These are phyloP conservation scores for Yoshiicerus persimilis DNA, from an alignment of 1,140 invertebrate species.

Conservation along the genomic window DNA sequence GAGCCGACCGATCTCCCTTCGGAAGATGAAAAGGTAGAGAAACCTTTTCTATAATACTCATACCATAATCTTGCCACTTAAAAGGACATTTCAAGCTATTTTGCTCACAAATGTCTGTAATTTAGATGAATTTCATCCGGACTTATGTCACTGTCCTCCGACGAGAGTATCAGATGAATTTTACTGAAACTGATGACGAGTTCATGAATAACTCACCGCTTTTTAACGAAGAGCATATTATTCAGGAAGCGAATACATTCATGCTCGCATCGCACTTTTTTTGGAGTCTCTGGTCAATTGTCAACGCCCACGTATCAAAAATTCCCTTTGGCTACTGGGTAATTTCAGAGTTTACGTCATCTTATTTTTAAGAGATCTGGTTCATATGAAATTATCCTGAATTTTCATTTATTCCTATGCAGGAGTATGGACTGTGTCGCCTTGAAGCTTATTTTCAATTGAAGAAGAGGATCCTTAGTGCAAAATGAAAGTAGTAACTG, in stretches of 20 bases:
- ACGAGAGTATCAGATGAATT: conserved; percentile 42
- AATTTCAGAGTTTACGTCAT: conserved; percentile 28
- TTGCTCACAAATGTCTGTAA: too few species aligned
- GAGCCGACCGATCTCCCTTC: conserved; percentile 69
- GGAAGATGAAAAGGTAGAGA: conserved; percentile 59
- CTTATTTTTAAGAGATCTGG: too few species aligned
- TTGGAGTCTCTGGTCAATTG: conserved; percentile 88
- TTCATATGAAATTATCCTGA: not conserved
- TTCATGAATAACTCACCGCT: conserved; percentile 36
- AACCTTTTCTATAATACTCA: too few species aligned
- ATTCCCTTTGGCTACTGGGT: conserved; percentile 96
- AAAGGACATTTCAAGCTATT: too few species aligned
- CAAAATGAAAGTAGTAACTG: not conserved
- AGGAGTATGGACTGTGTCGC: conserved; percentile 47
- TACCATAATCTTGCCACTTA: too few species aligned
- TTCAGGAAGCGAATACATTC: conserved; percentile 78
- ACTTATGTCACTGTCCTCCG: conserved; percentile 50
- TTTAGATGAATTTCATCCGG: conserved; percentile 54
- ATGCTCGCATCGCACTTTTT: conserved; percentile 87
- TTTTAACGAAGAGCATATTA: conserved; percentile 57
- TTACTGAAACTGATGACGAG: conserved; percentile 42
- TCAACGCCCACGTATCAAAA: conserved; percentile 81
- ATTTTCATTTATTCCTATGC: not conserved
- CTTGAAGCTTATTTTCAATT: conserved; percentile 41
- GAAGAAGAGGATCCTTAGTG: conserved; percentile 27